These are phyloP conservation scores for Pithys albifrons DNA, from an alignment of 2,113 vertebrate species.

Conservation along the genomic window DNA sequence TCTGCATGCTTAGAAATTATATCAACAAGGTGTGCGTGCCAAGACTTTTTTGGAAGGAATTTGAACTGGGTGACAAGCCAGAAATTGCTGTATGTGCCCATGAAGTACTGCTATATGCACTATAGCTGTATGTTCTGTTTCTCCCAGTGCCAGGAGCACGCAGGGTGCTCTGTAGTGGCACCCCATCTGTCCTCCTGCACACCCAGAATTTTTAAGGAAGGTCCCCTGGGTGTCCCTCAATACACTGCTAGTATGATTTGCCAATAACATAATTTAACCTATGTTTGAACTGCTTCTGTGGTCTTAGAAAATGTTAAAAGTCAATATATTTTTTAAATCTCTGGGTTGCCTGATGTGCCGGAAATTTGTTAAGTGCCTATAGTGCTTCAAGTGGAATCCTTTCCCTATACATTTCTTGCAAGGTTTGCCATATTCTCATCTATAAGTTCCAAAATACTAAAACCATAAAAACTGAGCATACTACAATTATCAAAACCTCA, in stretches of 20 bases:
- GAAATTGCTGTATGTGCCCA: not conserved
- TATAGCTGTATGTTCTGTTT: not conserved
- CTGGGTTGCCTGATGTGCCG: not conserved
- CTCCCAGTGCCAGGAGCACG: not conserved
- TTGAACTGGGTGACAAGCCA: not conserved
- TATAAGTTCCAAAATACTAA: not conserved
- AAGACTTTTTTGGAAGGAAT: slow-evolving; percentile 16
- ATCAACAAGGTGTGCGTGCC: not conserved
- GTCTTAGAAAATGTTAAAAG: not conserved
- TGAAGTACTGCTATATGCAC: fast-evolving
- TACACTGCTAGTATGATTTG: not conserved
- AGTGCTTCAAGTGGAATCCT: not conserved
- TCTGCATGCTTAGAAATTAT: not conserved
- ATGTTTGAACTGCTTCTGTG: not conserved
- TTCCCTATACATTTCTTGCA: not conserved
- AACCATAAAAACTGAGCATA: not conserved
- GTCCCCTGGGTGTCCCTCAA: not conserved
- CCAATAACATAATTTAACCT: not conserved
- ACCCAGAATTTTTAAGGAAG: not conserved
- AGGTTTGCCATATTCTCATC: not conserved
- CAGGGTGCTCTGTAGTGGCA: not conserved
- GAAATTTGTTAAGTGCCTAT: not conserved
- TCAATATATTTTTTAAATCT: not conserved
- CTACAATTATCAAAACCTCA: not conserved
- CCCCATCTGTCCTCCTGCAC: not conserved